A percentile compares a stretch with the other conserved stretches of the same genome.
These are phyloP conservation scores for Phoebastria nigripes DNA, from an alignment of 2,797 vertebrate genomes.

Conservation along the genomic window DNA sequence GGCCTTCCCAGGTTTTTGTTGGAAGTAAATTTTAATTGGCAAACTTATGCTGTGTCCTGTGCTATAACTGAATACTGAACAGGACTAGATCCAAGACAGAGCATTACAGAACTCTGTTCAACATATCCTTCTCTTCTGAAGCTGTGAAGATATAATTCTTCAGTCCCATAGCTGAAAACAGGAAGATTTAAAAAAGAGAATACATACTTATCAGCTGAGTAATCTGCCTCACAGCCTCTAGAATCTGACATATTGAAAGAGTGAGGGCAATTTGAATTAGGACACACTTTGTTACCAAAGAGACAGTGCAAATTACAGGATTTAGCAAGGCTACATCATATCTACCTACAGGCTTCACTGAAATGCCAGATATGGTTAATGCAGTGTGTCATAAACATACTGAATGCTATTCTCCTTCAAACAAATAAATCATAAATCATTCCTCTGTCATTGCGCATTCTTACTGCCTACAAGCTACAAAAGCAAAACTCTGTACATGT, in stretches of 20 bases:
- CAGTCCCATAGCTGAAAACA: background rate
- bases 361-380: constrained; percentile 33
- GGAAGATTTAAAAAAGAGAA: background rate
- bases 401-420: constrained; percentile 9
- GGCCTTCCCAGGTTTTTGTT: background rate
- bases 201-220: background rate
- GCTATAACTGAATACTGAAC: background rate
- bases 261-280: background rate
- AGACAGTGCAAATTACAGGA: background rate
- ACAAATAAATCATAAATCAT: constrained; percentile 55
- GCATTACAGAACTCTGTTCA: background rate
- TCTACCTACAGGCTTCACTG: constrained; percentile 12
- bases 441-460: constrained; percentile 4
- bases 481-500: constrained; percentile 44
- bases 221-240: background rate
- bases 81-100: background rate
- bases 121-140: background rate
- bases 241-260: background rate
- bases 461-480: constrained; percentile 9
- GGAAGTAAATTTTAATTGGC: background rate
- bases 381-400: constrained; percentile 12
- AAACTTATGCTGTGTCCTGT: background rate
- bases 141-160: background rate
- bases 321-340: background rate
- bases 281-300: background rate